These are phyloP conservation scores for Nyleta sp. DNA, from an alignment of 2,888 invertebrate genomes.

Conservation along the genomic window DNA sequence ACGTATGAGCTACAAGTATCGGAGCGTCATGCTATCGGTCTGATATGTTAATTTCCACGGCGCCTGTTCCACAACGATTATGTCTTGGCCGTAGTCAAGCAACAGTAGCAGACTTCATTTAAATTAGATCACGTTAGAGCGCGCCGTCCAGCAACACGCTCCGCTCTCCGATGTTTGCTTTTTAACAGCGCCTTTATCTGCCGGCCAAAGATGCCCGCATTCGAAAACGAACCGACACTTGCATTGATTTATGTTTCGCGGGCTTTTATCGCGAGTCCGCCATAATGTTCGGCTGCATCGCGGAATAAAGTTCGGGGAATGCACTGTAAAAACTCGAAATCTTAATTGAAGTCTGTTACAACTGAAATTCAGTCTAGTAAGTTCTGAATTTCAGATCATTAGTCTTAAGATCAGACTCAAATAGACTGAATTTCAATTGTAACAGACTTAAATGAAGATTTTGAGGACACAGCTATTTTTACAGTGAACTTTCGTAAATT, in stretches of 20 bases:
- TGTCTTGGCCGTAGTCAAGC: constrained; percentile 67
- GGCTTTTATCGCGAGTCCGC: constrained; percentile 25
- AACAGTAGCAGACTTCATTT: constrained; percentile 73
- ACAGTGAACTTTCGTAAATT: no score
- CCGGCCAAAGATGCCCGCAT: constrained; percentile 49
- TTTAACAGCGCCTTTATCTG: constrained; percentile 51
- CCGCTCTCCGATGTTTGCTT: constrained; percentile 49
- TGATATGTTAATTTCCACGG: constrained; percentile 79
- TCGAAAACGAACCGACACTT: constrained; percentile 54
- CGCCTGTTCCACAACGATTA: constrained; percentile 70
- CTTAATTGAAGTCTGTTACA: no score
- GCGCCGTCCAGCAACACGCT: constrained; percentile 61
- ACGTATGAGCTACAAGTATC: constrained; percentile 66
- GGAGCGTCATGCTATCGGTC: constrained; percentile 74
- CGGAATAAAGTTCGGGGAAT: no score
- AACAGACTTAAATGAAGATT: no score
- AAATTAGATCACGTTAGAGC: constrained; percentile 75
- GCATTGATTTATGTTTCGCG: constrained; percentile 45
- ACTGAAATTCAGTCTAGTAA: no score
- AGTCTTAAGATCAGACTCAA: no score
- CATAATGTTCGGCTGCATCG: background rate
- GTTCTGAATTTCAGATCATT: no score
- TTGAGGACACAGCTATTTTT: no score
- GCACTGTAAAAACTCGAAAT: no score
- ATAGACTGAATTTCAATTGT: no score